Base-by-base conservation (phyloP, 2,797 vertebrate species). In the Sorex maritimensis region DNA sequence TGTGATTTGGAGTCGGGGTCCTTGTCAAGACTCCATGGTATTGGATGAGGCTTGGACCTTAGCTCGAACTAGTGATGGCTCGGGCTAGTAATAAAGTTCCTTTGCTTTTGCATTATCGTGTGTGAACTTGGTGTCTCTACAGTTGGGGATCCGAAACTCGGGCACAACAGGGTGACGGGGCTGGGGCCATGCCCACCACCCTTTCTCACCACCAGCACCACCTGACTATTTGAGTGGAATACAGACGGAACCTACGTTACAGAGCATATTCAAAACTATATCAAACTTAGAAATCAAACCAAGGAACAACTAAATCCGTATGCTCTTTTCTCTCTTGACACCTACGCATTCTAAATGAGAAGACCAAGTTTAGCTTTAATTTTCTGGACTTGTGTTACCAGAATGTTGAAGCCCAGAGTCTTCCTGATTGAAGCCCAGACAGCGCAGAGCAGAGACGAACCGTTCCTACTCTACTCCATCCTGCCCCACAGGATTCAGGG, bases 301-400 rank as follows among this genome's bases (percentile, higher is more conserved):
- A 46, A 81, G 11, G 38, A 86, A 85, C 6, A 72, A 49, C 68
- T 63, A 23, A 65, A 78, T 65, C 77, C 23, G 65, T 63, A 65
- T 44, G 4, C 67, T 75, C 63, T 74, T 30, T 79, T 11, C 72
- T 78, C 69, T 44, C 61, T 75, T 84, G 82, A 87, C 68, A 92
- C 86, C 69, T 34, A 5, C 21, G 78, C 63, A 73, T 82, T 88
- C 44, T 44, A 44, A 86, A 89, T 83, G 9, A 0, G 9, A 95
- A 85, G 77, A 6, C 30, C 71, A 95, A 75, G 77, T 87, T 71
- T 30, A 89, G 91, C 89, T 71, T 55, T 28, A 28, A 75, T 72
- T 24, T 24, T 88, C 63, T 46, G 88, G 34, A 65, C 24, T 74
- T 87, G 23, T 86, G 24, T 69, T 67, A 52, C 34, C 24, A 82